These are phyloP conservation scores for Barnardius zonarius DNA, from an alignment of 2,113 vertebrate genomes.

Conservation along the genomic window DNA sequence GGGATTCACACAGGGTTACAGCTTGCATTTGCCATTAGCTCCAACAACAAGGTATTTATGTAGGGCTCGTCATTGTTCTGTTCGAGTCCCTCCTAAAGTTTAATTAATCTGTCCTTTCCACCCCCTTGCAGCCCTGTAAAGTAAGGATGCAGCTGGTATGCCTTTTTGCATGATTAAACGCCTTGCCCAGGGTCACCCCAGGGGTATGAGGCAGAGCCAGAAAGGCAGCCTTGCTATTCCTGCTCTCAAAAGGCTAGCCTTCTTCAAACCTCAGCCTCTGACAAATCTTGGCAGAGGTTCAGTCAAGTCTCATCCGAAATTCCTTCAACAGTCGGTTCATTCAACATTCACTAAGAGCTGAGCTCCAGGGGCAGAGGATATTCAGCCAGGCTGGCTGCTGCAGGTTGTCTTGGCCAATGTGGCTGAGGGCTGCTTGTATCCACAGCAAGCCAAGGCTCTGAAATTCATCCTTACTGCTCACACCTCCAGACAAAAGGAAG, in stretches of 20 bases:
- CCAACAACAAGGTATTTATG: conserved; percentile 21
- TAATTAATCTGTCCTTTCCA: conserved; percentile 61
- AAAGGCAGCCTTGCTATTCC: conserved; percentile 3
- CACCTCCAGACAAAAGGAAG: conserved; percentile 53
- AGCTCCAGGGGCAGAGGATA: conserved; percentile 31
- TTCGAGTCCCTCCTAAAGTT: conserved; percentile 5
- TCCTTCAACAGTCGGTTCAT: conserved; percentile 42
- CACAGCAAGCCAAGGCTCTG: conserved; percentile 53
- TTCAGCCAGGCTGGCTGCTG: conserved; percentile 53
- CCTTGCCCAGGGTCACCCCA: conserved; percentile 39
- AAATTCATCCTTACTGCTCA: conserved; percentile 47
- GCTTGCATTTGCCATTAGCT: conserved; percentile 11
- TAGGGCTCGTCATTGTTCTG: conserved; percentile 14
- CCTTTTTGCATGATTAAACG: conserved; percentile 60
- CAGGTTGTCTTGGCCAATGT: conserved; percentile 33
- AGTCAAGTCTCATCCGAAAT: conserved; percentile 49
- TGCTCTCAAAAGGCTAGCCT: conserved; percentile 48
- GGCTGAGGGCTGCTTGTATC: conserved; percentile 38
- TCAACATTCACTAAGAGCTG: conserved; percentile 20
- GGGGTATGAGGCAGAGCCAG: conserved; percentile 37
- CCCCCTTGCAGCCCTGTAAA: conserved; percentile 27
- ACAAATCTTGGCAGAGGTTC: conserved; percentile 53
- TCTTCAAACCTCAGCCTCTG: conserved; percentile 36
- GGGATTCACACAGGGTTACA: neutral
- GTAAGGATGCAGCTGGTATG: conserved; percentile 37